Base-by-base conservation (phyloP, 1,140 invertebrate genomes). In the Dreissena rostriformis region DNA sequence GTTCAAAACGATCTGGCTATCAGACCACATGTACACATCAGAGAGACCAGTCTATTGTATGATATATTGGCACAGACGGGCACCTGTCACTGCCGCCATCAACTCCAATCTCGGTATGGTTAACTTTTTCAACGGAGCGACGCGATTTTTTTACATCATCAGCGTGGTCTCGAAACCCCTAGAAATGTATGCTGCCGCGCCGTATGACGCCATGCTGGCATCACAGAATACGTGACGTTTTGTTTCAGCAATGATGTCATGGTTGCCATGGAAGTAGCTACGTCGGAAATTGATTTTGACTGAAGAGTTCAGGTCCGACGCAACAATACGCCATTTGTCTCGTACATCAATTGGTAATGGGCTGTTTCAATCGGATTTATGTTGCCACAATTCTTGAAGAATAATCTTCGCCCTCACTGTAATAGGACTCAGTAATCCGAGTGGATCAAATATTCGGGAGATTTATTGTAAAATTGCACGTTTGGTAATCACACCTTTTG, bases 1-100 rank as follows among this genome's bases (percentile, higher is more conserved):
- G 55, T 79, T 68, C 15, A 88, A 55, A n/a, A 82, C 78, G 24
- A 84, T 86, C 26, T 86, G 72, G 74, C 81, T 88, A 51, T 86
- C 85, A 24, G 55, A 85, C 85, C 55, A 61, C 22, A 61, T 28
- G 24, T 8, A 39, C 28, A 75, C 55, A 55, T 68, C 26, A 8
- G 22, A 39, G 26, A 68, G 15, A 8, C 26, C 26, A 2, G 26
- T n/a, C 17, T 39, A 8, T 68, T 68, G 67, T 68, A 22, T 17
- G 19, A 68, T 17, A 26, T 68, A n/a, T 52, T 14, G 49, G 22
- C 57, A 39, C 6, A 75, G 29, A 19, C 24, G 55, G n/a, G 53
- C 73, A 75, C 71, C 71, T 19, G 24, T 74, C 19, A 74, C 52
- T 74, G 71, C 71, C 11, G 55, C 22, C 52, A 75, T 75, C 29